These are phyloP conservation scores for Pithys albifrons DNA, from an alignment of 2,113 vertebrate species.

Conservation along the genomic window DNA sequence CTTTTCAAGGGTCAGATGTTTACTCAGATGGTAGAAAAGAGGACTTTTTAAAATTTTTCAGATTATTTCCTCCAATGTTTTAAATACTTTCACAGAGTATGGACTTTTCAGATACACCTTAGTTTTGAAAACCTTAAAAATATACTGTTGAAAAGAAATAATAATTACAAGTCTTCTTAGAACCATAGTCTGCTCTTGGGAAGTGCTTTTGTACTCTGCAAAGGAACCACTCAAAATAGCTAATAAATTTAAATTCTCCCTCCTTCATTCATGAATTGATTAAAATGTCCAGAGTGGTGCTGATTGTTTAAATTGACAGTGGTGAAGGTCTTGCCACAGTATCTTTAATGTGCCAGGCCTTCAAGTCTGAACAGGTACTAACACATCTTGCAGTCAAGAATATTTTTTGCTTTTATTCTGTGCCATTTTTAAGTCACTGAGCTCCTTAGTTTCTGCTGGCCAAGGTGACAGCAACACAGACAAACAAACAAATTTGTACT, in stretches of 20 bases:
- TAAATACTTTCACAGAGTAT: not conserved
- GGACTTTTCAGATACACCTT: not conserved
- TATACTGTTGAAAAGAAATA: not conserved
- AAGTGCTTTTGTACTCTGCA: not conserved
- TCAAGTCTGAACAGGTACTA: not conserved
- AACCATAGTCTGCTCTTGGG: not conserved
- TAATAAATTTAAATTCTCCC: not conserved
- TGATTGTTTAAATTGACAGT: not conserved
- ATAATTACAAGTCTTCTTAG: not conserved
- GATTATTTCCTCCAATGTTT: not conserved
- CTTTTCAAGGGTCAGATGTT: not conserved
- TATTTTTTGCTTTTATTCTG: not conserved
- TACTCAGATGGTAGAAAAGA: not conserved
- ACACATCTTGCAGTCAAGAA: not conserved
- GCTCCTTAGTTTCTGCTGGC: not conserved
- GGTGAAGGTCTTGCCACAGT: not conserved
- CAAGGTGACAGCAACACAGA: not conserved
- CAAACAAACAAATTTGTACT: not conserved
- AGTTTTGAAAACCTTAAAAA: not conserved
- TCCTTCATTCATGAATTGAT: not conserved
- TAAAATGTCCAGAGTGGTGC: not conserved
- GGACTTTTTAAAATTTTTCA: not conserved
- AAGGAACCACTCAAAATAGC: not conserved
- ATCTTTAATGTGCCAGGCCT: not conserved
- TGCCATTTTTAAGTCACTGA: not conserved